phyloP scores from a whole-genome alignment of 2,113 vertebrate genomes.

The Mellivora capensis region DNA sequence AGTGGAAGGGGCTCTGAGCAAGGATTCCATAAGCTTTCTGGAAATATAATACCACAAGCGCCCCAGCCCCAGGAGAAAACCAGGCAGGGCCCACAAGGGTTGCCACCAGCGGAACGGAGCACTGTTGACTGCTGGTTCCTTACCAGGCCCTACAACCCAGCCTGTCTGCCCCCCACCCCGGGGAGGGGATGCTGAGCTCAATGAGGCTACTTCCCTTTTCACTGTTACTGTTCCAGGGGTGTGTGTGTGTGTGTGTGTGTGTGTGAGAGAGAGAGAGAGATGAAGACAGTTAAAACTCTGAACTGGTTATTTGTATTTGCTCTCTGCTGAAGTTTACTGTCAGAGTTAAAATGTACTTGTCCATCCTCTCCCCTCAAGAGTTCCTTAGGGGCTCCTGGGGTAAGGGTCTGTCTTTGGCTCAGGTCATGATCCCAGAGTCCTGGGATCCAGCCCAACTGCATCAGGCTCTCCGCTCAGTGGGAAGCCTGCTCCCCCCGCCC shows the following conservation, averaged over 20 bases:
- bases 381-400: too few species aligned
- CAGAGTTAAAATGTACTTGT: not conserved
- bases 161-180: not conserved
- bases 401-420: too few species aligned
- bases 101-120: not conserved
- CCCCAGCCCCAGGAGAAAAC: conserved; percentile 10
- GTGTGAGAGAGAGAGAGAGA: too few species aligned
- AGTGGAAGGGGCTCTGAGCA: not conserved
- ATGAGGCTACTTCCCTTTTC: conserved; percentile 8
- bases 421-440: too few species aligned
- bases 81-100: not conserved
- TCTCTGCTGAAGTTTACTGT: not conserved
- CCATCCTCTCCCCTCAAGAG: not conserved
- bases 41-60: not conserved
- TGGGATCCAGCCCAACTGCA: too few species aligned
- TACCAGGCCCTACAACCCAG: not conserved
- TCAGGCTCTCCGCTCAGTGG: too few species aligned
- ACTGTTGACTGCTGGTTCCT: conserved; percentile 38
- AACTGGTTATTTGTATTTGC: not conserved
- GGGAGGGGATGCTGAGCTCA: not conserved
- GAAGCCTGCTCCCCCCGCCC: too few species aligned
- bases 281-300: not conserved
- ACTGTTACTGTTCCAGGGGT: not conserved
- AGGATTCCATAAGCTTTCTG: not conserved
- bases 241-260: too few species aligned